Conservation (phyloP, 2,113 vertebrate genomes). For the Balaenoptera acutorostrata region DNA sequence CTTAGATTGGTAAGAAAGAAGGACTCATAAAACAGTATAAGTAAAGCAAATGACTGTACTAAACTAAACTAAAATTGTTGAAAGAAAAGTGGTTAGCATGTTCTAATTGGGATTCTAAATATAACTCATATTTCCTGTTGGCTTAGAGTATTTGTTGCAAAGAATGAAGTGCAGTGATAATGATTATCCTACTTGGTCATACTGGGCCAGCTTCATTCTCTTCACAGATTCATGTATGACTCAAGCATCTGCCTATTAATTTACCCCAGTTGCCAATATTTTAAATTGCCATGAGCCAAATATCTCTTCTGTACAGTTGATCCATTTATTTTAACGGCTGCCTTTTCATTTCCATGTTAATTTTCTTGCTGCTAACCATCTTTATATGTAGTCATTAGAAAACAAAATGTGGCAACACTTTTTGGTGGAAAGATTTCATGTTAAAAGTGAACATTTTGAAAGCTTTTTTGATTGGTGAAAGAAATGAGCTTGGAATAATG, state of each 20-base stretch:
- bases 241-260: neutral
- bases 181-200: neutral
- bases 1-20: neutral
- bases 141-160: neutral
- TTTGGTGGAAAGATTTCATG: neutral
- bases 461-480: slow-evolving; percentile 23
- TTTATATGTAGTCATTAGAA: slow-evolving; percentile 22
- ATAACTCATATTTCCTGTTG: neutral
- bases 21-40: neutral
- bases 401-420: neutral
- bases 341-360: slow-evolving; percentile 43
- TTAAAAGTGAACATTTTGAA: slow-evolving; percentile 20
- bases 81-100: neutral
- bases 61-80: too few relatives aligned
- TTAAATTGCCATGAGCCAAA: slow-evolving; percentile 61
- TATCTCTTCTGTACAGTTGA: slow-evolving; percentile 4
- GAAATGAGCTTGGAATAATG: slow-evolving; percentile 27
- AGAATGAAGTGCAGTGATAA: neutral
- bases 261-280: slow-evolving; percentile 29
- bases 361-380: slow-evolving; percentile 47
- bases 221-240: neutral
- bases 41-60: neutral
- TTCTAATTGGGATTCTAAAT: slow-evolving; percentile 6
- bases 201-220: slow-evolving; percentile 26
- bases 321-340: slow-evolving; percentile 45